These are phyloP conservation scores for Eupeodes corollae DNA, from an alignment of 1,140 invertebrate species.

Conservation along the genomic window DNA sequence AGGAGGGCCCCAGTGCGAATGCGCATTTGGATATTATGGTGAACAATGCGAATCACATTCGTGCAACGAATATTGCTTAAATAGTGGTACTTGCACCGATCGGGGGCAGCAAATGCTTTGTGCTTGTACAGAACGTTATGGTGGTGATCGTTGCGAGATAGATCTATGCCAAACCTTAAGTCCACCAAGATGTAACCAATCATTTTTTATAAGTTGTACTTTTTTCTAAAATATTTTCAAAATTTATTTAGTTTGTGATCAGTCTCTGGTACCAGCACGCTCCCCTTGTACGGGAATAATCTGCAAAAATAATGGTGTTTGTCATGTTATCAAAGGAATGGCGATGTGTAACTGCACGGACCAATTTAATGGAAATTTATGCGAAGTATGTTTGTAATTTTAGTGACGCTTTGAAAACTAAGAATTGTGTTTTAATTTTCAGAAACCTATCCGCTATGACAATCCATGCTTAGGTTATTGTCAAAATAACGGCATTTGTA, in stretches of 20 bases:
- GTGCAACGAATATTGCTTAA: slow-evolving; percentile 44
- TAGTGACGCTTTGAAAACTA: background rate
- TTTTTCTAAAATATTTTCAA: background rate
- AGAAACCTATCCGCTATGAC: slow-evolving; percentile 42
- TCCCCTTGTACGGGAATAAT: slow-evolving; percentile 31
- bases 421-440: no score
- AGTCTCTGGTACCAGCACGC: slow-evolving; percentile 13
- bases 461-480: slow-evolving; percentile 50
- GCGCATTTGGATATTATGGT: slow-evolving; percentile 43
- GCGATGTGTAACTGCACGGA: slow-evolving; percentile 49
- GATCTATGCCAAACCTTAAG: slow-evolving; percentile 28
- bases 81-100: slow-evolving; percentile 39
- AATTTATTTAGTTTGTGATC: slow-evolving; percentile 16
- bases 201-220: no score
- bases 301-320: slow-evolving; percentile 29
- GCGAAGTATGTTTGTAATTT: slow-evolving; percentile 39
- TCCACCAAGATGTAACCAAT: slow-evolving; percentile 22
- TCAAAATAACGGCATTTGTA: slow-evolving; percentile 46
- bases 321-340: slow-evolving; percentile 28
- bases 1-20: slow-evolving; percentile 40
- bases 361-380: slow-evolving; percentile 53
- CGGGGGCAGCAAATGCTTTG: slow-evolving; percentile 16
- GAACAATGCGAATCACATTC: slow-evolving; percentile 44
- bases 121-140: slow-evolving; percentile 22
- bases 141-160: slow-evolving; percentile 29